phyloP scores from a whole-genome alignment of 1,140 invertebrate species.

The Megalopta genalis region DNA sequence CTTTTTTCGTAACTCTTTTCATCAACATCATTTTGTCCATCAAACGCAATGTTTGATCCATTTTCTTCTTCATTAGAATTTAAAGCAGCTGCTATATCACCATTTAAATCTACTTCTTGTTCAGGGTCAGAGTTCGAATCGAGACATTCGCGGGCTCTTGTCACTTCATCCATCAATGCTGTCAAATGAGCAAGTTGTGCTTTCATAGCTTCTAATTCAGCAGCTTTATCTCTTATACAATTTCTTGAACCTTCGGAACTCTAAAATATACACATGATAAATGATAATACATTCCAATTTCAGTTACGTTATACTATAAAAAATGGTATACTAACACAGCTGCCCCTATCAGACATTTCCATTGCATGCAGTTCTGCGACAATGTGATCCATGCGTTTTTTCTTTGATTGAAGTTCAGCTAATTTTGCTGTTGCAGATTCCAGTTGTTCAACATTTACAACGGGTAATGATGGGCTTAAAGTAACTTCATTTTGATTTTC shows the following conservation, averaged over 20 bases:
- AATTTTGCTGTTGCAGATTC: constrained; percentile 75
- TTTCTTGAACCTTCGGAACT: constrained; percentile 68
- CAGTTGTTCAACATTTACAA: constrained; percentile 66
- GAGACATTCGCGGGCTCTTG: constrained; percentile 58
- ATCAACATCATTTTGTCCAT: constrained; percentile 63
- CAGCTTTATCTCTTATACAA: constrained; percentile 69
- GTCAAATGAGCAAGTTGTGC: constrained; percentile 75
- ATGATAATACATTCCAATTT: constrained; percentile 1
- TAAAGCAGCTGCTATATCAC: constrained; percentile 39
- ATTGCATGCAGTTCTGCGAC: constrained; percentile 74
- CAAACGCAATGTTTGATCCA: constrained; percentile 53
- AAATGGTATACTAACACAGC: constrained; percentile 65
- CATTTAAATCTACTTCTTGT: constrained; percentile 58
- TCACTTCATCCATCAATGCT: constrained; percentile 72
- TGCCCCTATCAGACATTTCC: constrained; percentile 67
- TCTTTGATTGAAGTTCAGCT: constrained; percentile 74
- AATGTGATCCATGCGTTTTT: constrained; percentile 77
- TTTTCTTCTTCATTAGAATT: constrained; percentile 55
- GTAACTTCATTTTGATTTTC: constrained; percentile 60
- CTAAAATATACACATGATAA: constrained; percentile 36
- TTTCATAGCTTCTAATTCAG: constrained; percentile 75
- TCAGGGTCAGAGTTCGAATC: constrained; percentile 64
- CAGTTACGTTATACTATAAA: neutral
- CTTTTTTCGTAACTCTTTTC: constrained; percentile 54
- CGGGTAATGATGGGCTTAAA: constrained; percentile 38